phyloP scores from a whole-genome alignment of 2,113 vertebrate genomes.

The Misgurnus anguillicaudatus region DNA sequence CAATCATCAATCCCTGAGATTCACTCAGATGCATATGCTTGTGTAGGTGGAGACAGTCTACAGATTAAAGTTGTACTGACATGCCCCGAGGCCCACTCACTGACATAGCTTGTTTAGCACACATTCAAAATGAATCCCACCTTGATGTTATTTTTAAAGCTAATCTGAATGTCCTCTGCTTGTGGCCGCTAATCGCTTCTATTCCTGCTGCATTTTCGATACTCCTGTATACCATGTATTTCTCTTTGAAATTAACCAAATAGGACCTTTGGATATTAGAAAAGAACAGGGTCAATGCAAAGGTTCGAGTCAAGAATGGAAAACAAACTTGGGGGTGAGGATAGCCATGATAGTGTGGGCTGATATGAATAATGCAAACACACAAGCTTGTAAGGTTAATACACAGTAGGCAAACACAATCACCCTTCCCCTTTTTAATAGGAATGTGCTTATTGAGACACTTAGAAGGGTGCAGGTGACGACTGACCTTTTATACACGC shows the following conservation, averaged over 20 bases:
- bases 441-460: slow-evolving; percentile 46
- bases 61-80: slow-evolving; percentile 39
- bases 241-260: slow-evolving; percentile 32
- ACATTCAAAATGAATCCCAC: slow-evolving; percentile 52
- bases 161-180: slow-evolving; percentile 44
- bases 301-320: slow-evolving; percentile 32
- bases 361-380: slow-evolving; percentile 51
- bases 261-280: slow-evolving; percentile 25
- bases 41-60: slow-evolving; percentile 7
- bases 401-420: slow-evolving; percentile 51
- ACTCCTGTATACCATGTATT: neutral
- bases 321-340: slow-evolving; percentile 26
- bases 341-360: slow-evolving; percentile 28
- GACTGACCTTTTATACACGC: slow-evolving; percentile 49
- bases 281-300: slow-evolving; percentile 23
- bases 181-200: slow-evolving; percentile 24
- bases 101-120: slow-evolving; percentile 52
- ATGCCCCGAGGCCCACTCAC: slow-evolving; percentile 41
- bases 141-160: slow-evolving; percentile 52
- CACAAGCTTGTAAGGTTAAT: slow-evolving; percentile 44
- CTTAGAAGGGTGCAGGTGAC: slow-evolving; percentile 49
- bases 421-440: slow-evolving; percentile 51
- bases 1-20: slow-evolving; percentile 17
- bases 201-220: neutral
- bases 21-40: slow-evolving; percentile 25